These are phyloP conservation scores for Elgaria multicarinata DNA, from an alignment of 2,113 vertebrate genomes.

Conservation along the genomic window DNA sequence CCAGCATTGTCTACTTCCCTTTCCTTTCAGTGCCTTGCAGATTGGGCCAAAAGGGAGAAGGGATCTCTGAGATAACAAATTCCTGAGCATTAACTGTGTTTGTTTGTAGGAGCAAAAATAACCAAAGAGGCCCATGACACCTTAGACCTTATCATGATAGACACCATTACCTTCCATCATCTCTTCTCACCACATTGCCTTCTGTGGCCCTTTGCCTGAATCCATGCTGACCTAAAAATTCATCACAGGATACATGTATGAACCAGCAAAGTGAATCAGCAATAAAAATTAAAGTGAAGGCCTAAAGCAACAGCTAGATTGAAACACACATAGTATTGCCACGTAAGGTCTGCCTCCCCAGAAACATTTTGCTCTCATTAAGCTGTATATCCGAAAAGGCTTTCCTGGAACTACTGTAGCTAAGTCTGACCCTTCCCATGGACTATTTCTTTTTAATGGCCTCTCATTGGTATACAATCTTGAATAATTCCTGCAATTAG, in stretches of 20 bases:
- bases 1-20: no score
- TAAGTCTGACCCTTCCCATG: slow-evolving; percentile 31
- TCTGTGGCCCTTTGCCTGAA: slow-evolving; percentile 23
- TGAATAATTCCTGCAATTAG: slow-evolving; percentile 81
- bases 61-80: no score
- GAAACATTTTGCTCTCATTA: slow-evolving; percentile 44
- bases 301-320: slow-evolving; percentile 1
- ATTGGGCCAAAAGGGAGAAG: no score
- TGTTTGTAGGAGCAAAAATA: no score
- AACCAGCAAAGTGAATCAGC: background rate
- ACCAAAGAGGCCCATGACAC: no score
- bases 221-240: background rate
- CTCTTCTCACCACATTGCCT: background rate
- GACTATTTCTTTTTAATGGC: slow-evolving; percentile 69
- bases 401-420: slow-evolving; percentile 44
- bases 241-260: background rate
- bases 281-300: slow-evolving; percentile 19
- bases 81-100: no score
- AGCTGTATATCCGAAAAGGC: background rate
- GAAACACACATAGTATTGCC: slow-evolving; percentile 44
- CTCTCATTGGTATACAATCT: slow-evolving; percentile 75
- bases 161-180: background rate
- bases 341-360: slow-evolving; percentile 1
- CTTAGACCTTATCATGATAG: background rate
- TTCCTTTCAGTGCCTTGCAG: no score